A percentile compares a stretch with the other conserved stretches of the same genome.
phyloP scores from a whole-genome alignment of 64 coral and sea anemone genomes.

The Actinia tenebrosa region DNA sequence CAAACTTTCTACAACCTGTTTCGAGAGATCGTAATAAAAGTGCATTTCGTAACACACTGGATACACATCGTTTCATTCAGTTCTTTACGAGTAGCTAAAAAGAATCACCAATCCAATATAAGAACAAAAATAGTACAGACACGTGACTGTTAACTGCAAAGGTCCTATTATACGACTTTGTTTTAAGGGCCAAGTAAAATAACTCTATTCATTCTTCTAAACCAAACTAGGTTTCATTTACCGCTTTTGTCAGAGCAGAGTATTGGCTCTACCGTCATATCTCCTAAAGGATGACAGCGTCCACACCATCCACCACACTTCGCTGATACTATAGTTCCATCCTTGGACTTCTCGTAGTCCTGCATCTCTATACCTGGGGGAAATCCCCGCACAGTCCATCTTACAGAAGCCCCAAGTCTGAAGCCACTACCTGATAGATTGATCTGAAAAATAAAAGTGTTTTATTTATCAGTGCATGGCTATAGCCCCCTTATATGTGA shows the following conservation, averaged over 20 bases:
- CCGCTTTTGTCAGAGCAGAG: conserved; percentile 41
- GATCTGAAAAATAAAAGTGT: conserved; percentile 16
- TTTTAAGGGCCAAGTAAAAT: too few relatives aligned
- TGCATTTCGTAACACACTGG: too few relatives aligned
- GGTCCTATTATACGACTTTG: too few relatives aligned
- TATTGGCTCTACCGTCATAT: conserved; percentile 58
- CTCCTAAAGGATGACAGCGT: conserved; percentile 47
- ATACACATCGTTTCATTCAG: too few relatives aligned
- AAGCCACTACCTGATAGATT: conserved; percentile 70
- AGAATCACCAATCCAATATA: too few relatives aligned
- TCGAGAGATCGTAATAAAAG: too few relatives aligned
- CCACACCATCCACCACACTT: conserved; percentile 97
- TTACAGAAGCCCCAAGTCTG: conserved; percentile 36
- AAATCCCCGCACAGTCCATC: conserved; percentile 58
- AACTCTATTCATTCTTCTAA: too few relatives aligned
- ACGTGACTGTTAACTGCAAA: too few relatives aligned
- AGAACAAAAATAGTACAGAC: too few relatives aligned
- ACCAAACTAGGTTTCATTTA: conserved; percentile 4
- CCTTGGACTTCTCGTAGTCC: conserved; percentile 72
- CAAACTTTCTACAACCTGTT: too few relatives aligned
- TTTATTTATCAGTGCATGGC: not conserved
- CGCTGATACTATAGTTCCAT: conserved; percentile 70
- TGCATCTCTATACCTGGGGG: conserved; percentile 85
- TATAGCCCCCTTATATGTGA: too few relatives aligned
- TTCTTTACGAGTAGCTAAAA: too few relatives aligned